Evolutionary conservation across 2,113 vertebrate species (phyloP).

Genomic region (Lates calcarifer): DNA sequence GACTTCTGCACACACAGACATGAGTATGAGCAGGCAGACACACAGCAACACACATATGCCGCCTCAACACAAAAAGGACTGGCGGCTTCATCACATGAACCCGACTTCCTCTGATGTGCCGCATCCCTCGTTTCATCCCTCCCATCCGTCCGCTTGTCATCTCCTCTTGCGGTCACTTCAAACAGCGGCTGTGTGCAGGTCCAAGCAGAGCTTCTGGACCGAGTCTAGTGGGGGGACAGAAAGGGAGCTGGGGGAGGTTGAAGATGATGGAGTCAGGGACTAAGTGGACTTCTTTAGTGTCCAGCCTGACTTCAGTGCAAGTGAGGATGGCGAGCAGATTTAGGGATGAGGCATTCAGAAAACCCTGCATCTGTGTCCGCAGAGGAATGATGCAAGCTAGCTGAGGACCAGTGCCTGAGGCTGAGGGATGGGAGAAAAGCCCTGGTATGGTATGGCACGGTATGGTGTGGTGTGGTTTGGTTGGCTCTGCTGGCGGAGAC

Average conservation of each 20-base stretch:
- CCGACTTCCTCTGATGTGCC: conserved; percentile 59
- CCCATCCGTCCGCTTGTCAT: conserved; percentile 50
- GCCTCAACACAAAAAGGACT: conserved; percentile 54
- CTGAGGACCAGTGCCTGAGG: conserved; percentile 24
- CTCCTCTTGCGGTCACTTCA: conserved; percentile 59
- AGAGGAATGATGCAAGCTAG: conserved; percentile 6
- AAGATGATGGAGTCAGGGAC: conserved; percentile 12
- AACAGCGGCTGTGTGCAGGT: conserved; percentile 65
- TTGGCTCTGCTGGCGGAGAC: conserved; percentile 70
- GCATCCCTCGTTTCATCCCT: conserved; percentile 63
- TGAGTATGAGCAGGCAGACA: conserved; percentile 39
- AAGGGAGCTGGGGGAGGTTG: not conserved
- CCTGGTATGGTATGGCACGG: conserved; percentile 63
- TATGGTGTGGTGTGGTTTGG: conserved; percentile 66
- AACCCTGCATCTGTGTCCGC: not conserved
- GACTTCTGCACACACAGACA: conserved; percentile 40
- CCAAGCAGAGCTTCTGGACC: conserved; percentile 51
- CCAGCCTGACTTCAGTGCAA: conserved; percentile 13
- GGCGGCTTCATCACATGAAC: conserved; percentile 57
- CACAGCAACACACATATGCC: conserved; percentile 45
- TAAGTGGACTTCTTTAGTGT: conserved; percentile 35
- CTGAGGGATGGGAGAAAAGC: conserved; percentile 27
- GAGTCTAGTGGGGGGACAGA: conserved; percentile 36
- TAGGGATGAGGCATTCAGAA: not conserved
- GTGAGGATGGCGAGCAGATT: not conserved